Evolutionary conservation across 2,888 invertebrate genomes (phyloP).

Genomic region (Cyaniris semiargus): DNA sequence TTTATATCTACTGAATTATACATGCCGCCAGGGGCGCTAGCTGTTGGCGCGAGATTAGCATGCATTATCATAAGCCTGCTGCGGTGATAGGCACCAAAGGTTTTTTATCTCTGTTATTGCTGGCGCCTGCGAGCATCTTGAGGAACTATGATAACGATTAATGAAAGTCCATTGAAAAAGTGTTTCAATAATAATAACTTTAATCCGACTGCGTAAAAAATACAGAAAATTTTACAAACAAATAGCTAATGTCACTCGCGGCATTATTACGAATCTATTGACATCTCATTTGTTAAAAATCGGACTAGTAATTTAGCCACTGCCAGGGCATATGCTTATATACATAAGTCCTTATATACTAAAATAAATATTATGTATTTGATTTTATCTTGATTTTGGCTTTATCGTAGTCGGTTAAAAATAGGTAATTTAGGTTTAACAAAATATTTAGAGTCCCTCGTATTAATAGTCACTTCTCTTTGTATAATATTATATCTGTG

Average conservation of each 20-base stretch:
- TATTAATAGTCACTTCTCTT: neutral
- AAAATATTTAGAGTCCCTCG: neutral
- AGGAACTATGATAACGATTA: neutral
- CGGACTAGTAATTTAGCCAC: too few relatives aligned
- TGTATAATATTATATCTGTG: too few relatives aligned
- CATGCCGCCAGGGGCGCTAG: constrained; percentile 6
- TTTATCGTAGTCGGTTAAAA: too few relatives aligned
- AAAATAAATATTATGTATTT: too few relatives aligned
- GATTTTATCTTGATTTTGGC: too few relatives aligned
- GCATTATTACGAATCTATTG: too few relatives aligned
- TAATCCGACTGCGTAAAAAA: too few relatives aligned
- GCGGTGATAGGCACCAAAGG: neutral
- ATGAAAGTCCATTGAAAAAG: neutral
- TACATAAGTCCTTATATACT: too few relatives aligned
- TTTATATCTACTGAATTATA: constrained; percentile 28
- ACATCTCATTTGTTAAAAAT: too few relatives aligned
- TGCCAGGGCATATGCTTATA: too few relatives aligned
- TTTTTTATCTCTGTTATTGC: constrained; percentile 17
- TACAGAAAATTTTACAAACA: too few relatives aligned
- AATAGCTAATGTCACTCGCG: too few relatives aligned
- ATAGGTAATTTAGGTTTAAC: neutral
- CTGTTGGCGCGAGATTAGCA: constrained; percentile 31
- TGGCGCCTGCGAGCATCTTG: neutral
- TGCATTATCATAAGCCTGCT: constrained; percentile 32
- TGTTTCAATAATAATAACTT: neutral